Conservation (phyloP, 2,113 vertebrate species). For the Neofelis nebulosa region DNA sequence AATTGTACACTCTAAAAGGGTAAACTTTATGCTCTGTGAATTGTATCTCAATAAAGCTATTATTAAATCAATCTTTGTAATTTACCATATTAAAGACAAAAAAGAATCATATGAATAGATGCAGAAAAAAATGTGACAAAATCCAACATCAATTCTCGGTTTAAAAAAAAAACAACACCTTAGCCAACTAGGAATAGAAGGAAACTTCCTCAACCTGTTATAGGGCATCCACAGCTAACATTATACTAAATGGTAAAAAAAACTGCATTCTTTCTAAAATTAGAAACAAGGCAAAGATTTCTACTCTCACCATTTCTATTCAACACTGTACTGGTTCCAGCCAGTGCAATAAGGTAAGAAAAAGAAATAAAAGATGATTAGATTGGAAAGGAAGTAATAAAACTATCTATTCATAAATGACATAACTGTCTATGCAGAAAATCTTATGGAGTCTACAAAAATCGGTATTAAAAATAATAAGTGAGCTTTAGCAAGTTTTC, state of each 20-base stretch:
- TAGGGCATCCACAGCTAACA: not conserved
- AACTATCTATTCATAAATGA: not conserved
- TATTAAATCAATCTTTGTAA: not conserved
- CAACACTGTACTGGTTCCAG: not conserved
- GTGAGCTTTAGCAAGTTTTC: not conserved
- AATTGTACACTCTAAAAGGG: not conserved
- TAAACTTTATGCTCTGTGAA: not conserved
- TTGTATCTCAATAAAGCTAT: not conserved
- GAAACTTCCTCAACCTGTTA: not conserved
- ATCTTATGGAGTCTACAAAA: not conserved
- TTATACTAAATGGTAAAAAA: not conserved
- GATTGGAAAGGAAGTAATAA: not conserved
- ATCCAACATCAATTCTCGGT: not conserved
- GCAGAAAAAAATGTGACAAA: not conserved
- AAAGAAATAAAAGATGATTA: not conserved
- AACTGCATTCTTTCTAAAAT: not conserved
- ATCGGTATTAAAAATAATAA: not conserved
- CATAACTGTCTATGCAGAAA: not conserved
- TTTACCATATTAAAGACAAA: not conserved
- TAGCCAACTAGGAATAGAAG: not conserved
- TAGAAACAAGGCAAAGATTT: not conserved
- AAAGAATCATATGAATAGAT: not conserved
- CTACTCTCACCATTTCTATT: not conserved
- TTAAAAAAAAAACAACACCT: not conserved
- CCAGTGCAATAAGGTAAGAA: not conserved